Evolutionary conservation across 1,140 invertebrate species (phyloP).

Genomic region (Chymomyza costata): DNA sequence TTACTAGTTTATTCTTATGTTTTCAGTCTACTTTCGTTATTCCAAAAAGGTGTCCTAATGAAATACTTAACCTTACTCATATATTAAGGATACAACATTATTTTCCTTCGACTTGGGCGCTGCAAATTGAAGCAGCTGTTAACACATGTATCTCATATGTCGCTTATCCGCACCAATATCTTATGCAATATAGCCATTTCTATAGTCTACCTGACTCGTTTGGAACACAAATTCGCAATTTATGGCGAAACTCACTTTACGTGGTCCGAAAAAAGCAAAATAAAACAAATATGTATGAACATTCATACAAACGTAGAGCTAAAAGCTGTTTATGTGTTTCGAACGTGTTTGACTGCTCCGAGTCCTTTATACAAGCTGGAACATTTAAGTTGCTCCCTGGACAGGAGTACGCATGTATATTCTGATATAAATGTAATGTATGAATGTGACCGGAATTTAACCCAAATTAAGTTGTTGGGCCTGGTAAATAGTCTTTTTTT

Average conservation of each 20-base stretch:
- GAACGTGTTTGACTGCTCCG: conserved; percentile 47
- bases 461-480: conserved; percentile 58
- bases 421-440: conserved; percentile 3
- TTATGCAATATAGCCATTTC: too few relatives aligned
- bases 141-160: too few relatives aligned
- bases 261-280: conserved; percentile 12
- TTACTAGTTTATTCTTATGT: too few relatives aligned
- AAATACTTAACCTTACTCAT: too few relatives aligned
- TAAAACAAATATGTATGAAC: conserved; percentile 1
- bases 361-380: conserved; percentile 51
- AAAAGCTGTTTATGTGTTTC: conserved; percentile 63
- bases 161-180: too few relatives aligned
- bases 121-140: too few relatives aligned
- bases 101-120: too few relatives aligned
- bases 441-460: conserved; percentile 25
- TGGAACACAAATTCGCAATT: conserved; percentile 50
- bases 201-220: too few relatives aligned
- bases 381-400: too few relatives aligned
- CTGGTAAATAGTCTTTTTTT: conserved; percentile 54
- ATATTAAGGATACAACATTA: too few relatives aligned
- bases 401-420: not conserved
- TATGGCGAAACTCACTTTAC: conserved; percentile 51
- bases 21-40: too few relatives aligned
- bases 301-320: conserved; percentile 42
- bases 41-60: too few relatives aligned